Conservation (phyloP, 2,888 invertebrate genomes). For the Ichneumon xanthorius region DNA sequence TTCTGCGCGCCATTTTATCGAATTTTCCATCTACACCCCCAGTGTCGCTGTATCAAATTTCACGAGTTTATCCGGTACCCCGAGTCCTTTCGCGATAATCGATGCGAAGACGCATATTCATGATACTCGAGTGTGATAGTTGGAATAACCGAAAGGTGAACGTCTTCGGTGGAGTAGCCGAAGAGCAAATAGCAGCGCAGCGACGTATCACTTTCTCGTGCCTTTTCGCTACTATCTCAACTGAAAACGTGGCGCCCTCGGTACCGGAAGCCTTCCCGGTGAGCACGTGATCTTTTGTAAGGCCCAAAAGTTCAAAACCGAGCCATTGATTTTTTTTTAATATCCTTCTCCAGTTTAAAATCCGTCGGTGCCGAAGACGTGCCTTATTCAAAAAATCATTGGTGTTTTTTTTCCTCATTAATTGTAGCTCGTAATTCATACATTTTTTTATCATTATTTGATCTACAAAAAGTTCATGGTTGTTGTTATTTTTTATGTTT, state of each 20-base stretch:
- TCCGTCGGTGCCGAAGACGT: neutral
- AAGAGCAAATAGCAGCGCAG: constrained; percentile 42
- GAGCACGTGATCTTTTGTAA: constrained; percentile 50
- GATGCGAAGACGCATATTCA: constrained; percentile 1
- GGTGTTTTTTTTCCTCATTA: neutral
- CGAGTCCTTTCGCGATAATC: neutral
- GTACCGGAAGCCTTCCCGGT: constrained; percentile 72
- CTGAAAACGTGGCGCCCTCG: constrained; percentile 75
- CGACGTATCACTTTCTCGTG: constrained; percentile 75
- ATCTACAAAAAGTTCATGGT: neutral
- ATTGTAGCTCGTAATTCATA: neutral
- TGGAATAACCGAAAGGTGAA: constrained; percentile 70
- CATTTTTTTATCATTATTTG: neutral
- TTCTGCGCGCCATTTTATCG: constrained; percentile 40
- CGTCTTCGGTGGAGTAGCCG: constrained; percentile 70
- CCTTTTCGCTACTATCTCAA: constrained; percentile 71
- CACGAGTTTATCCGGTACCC: neutral
- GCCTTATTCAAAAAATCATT: neutral
- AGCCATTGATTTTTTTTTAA: neutral
- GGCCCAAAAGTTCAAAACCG: constrained; percentile 29
- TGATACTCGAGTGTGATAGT: neutral
- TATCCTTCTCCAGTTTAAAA: neutral
- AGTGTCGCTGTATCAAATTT: constrained; percentile 57
- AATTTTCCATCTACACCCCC: neutral
- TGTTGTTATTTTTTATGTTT: constrained; percentile 1